phyloP scores from a whole-genome alignment of 2,888 invertebrate genomes.

The Toxonevra muliebris region DNA sequence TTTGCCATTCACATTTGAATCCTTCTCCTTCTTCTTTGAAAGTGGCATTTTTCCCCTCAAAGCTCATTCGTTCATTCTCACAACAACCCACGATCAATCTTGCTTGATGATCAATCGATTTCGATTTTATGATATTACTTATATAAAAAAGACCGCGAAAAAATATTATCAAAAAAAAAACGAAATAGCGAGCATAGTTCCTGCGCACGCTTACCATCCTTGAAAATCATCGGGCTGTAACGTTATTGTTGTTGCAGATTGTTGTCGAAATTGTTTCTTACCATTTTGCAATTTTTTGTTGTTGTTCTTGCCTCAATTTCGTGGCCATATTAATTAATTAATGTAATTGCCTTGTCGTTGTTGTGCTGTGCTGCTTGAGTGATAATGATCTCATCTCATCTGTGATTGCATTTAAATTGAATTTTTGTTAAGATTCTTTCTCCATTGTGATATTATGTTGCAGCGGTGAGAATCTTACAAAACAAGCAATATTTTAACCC shows the following conservation, averaged over 20 bases:
- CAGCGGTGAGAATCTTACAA: not conserved
- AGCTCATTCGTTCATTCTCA: no score
- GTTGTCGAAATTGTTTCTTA: not conserved
- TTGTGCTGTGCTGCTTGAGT: constrained; percentile 42
- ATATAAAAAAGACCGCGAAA: no score
- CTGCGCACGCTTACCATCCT: not conserved
- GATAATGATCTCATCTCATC: constrained; percentile 57
- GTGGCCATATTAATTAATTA: constrained; percentile 64
- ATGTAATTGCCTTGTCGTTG: constrained; percentile 65
- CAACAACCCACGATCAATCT: constrained; percentile 29
- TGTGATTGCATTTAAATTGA: not conserved
- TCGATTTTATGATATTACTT: no score
- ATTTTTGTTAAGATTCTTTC: not conserved
- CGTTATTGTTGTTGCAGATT: not conserved
- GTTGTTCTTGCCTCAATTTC: constrained; percentile 30
- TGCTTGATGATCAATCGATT: not conserved
- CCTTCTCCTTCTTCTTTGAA: no score
- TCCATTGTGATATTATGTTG: not conserved
- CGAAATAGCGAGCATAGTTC: not conserved
- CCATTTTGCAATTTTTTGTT: constrained; percentile 6
- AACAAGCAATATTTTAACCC: no score
- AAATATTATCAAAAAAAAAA: no score
- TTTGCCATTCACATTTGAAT: no score
- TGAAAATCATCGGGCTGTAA: constrained; percentile 17
- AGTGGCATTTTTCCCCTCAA: no score